Base-by-base conservation (phyloP, 2,888 invertebrate genomes). In the Rhynchonema sp. region DNA sequence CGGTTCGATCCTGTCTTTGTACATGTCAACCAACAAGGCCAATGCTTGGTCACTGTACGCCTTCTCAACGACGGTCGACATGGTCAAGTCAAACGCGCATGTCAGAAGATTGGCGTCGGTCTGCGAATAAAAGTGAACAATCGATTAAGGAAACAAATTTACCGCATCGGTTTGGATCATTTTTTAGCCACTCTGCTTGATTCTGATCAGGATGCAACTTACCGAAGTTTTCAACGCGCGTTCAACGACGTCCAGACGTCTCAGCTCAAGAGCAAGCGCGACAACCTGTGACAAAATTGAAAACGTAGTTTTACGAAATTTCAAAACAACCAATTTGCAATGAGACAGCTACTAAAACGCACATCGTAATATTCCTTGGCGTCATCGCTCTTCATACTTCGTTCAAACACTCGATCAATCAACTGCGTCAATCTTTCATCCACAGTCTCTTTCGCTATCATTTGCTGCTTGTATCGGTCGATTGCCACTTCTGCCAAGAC, bases 231-330 rank as follows among this genome's bases (percentile, higher is more conserved):
- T 64, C 55, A 98, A 90, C 1, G 94, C 84, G 63, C 84, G 81
- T 72, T 90, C 86, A 70, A 98, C 92, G 67, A 96, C 85, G 73
- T 98, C 96, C 86, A 98, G 90, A 60, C 98, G 82, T 56, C 90
- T 81, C 0, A 94, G 94, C 76, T 99, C 98, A 58, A 99, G 78
- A 1, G 96, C 91, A 69, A 99, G 80, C 1, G 98, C 98, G 53
- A 99, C 79, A 3, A 96, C 96, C 70, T 66, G 55, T 27, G 29
- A 13, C 38, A 55, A 23, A 20, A 9, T 13, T 2, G 57, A n/a
- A n/a, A n/a, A n/a, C 38, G 17, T 38, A 38, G 38, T 38, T 38
- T 13, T 17, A 38, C 38, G 17, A 38, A 38, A 38, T 6, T 38
- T 38, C 17, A 38, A 13, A 6, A 13, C 17, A 38, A 38, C 38